Base-by-base conservation (phyloP, 2,797 vertebrate genomes). In the Staurois parvus region DNA sequence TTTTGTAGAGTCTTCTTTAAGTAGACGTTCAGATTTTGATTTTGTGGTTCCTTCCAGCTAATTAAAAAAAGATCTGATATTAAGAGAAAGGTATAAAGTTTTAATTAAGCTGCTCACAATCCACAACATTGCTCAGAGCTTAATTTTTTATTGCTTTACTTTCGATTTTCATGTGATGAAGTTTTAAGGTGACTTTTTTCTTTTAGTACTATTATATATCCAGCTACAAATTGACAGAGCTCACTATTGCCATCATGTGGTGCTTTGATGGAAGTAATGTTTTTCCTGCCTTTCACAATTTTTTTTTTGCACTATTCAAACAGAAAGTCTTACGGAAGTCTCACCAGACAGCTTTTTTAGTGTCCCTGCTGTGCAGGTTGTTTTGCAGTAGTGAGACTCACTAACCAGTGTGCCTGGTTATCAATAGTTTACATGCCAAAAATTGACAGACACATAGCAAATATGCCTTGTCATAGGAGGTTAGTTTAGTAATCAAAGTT, bases 191-290 rank as follows among this genome's bases (percentile, higher is more conserved):
- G 68, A 73, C 21, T 62, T 72, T 72, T 59, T 62, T 42, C 52
- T 21, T 68, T 59, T 8, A 66, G 28, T 66, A 29, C 64, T 66
- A 66, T 66, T 11, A 26, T 29, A 29, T 24, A 52, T 10, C 19
- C 76, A 21, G 1, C 45, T 80, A 40, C 12, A 52, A 29, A 26
- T 32, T 34, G 78, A 68, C 42, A 82, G 79, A 86, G 79, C 79
- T 86, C 84, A 21, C 32, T 76, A 59, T 13, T 86, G 73, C 84
- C 84, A 86, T 86, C 84, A 76, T 37, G 84, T 82, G 79, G 72
- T 21, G 9, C 11, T 17, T 56, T 34, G 0, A n/a, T 48, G 30
- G 75, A 75, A 69, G 64, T 64, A 15, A 5, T 3, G 13, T 9
- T 7, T 64, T 26, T 26, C 48, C 13, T 45, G 42, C 4, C 17